These are phyloP conservation scores for Leptodactylus fallax DNA, from an alignment of 2,797 vertebrate genomes.

Conservation along the genomic window DNA sequence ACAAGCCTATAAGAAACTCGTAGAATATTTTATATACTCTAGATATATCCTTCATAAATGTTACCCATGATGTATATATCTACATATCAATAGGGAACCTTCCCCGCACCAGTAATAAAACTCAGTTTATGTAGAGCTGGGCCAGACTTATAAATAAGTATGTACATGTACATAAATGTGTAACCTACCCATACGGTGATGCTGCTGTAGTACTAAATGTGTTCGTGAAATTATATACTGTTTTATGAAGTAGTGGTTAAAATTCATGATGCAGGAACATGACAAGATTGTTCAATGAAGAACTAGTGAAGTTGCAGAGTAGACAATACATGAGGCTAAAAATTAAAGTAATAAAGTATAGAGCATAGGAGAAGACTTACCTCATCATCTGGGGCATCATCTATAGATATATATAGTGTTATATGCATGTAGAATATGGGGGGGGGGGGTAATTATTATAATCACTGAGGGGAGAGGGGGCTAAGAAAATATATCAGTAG, in stretches of 20 bases:
- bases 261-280: constrained; percentile 28
- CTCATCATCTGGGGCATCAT: neutral
- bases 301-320: neutral
- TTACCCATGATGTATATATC: neutral
- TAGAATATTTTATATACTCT: too few species aligned
- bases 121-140: neutral
- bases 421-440: neutral
- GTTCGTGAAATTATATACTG: constrained; percentile 13
- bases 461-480: too few species aligned
- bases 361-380: neutral
- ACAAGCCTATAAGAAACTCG: too few species aligned
- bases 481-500: too few species aligned
- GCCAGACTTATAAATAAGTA: neutral
- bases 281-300: constrained; percentile 11
- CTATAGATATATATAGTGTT: neutral
- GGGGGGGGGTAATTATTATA: too few species aligned
- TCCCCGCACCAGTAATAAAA: neutral
- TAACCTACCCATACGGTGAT: neutral
- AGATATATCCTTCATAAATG: neutral
- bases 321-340: neutral
- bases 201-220: neutral
- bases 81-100: neutral
- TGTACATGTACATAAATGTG: neutral
- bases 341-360: neutral
- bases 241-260: constrained; percentile 18